These are phyloP conservation scores for Genyomyrus donnyi DNA, from an alignment of 2,113 vertebrate species.

Conservation along the genomic window DNA sequence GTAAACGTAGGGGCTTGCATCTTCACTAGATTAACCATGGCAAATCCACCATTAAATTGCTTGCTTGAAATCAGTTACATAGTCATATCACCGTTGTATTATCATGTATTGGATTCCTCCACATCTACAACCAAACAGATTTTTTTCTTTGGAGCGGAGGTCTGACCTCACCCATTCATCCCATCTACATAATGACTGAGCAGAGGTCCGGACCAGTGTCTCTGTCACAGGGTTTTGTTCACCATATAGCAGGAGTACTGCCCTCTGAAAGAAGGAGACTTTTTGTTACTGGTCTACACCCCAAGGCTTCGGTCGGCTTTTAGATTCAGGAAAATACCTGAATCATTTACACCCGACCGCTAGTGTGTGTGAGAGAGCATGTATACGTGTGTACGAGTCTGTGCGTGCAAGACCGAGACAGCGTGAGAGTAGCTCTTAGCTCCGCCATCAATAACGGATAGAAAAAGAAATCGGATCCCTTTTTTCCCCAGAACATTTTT, in stretches of 20 bases:
- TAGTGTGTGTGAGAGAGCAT: conserved; percentile 58
- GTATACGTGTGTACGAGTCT: conserved; percentile 40
- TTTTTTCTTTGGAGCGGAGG: conserved; percentile 43
- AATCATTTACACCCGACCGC: conserved; percentile 77
- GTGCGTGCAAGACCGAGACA: conserved; percentile 39
- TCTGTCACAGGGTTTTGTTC: conserved; percentile 12
- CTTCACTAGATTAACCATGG: conserved; percentile 34
- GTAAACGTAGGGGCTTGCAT: neutral
- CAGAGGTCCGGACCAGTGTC: conserved; percentile 47
- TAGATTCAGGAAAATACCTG: conserved; percentile 83
- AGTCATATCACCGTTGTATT: conserved; percentile 57
- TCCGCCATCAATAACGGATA: conserved; percentile 36
- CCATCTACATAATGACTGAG: conserved; percentile 68
- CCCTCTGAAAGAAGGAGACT: conserved; percentile 54
- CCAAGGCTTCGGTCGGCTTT: conserved; percentile 68
- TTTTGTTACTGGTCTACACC: conserved; percentile 62
- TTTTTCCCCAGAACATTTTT: conserved; percentile 54
- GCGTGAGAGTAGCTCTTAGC: conserved; percentile 40
- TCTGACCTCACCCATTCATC: conserved; percentile 59
- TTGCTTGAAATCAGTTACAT: conserved; percentile 38
- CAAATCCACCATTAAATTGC: conserved; percentile 49
- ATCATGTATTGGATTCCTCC: conserved; percentile 55
- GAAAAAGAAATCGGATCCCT: conserved; percentile 35
- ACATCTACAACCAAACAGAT: conserved; percentile 44
- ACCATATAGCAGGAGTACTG: conserved; percentile 43